phyloP scores from a whole-genome alignment of 2,888 invertebrate species.

The Pandemis corylana region DNA sequence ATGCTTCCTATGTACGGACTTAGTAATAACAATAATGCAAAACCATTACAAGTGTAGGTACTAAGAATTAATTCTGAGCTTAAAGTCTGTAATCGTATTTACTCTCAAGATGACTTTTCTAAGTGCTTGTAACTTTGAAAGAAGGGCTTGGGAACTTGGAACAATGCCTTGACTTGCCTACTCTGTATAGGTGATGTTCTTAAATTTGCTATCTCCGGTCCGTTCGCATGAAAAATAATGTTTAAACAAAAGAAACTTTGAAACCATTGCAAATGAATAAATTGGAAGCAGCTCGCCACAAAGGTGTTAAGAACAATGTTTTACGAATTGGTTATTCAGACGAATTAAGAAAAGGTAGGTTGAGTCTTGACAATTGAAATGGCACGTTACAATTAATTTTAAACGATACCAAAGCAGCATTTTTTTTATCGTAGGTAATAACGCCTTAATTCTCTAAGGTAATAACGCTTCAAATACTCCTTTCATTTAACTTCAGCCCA shows the following conservation, averaged over 20 bases:
- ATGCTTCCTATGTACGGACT: neutral
- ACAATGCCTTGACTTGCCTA: slow-evolving; percentile 56
- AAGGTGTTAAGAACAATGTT: slow-evolving; percentile 15
- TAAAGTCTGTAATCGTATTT: slow-evolving; percentile 54
- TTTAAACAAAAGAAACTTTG: slow-evolving; percentile 24
- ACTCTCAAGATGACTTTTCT: slow-evolving; percentile 55
- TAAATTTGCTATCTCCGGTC: slow-evolving; percentile 18
- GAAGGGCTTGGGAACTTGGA: slow-evolving; percentile 53
- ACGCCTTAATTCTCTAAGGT: neutral
- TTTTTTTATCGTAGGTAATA: neutral
- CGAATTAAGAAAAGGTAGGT: slow-evolving; percentile 8
- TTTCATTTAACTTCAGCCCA: neutral
- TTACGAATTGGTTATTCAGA: slow-evolving; percentile 7
- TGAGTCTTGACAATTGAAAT: neutral
- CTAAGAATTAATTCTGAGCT: slow-evolving; percentile 8
- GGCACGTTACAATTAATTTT: neutral
- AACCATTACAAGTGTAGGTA: neutral
- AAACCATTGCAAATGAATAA: slow-evolving; percentile 19
- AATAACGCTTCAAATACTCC: neutral
- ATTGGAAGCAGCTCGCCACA: slow-evolving; percentile 22
- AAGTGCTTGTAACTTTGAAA: slow-evolving; percentile 51
- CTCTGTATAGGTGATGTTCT: slow-evolving; percentile 33
- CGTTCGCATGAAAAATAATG: slow-evolving; percentile 34
- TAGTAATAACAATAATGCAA: neutral
- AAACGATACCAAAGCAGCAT: neutral